Conservation (phyloP, 2,888 invertebrate species). For the Phengaris arion region DNA sequence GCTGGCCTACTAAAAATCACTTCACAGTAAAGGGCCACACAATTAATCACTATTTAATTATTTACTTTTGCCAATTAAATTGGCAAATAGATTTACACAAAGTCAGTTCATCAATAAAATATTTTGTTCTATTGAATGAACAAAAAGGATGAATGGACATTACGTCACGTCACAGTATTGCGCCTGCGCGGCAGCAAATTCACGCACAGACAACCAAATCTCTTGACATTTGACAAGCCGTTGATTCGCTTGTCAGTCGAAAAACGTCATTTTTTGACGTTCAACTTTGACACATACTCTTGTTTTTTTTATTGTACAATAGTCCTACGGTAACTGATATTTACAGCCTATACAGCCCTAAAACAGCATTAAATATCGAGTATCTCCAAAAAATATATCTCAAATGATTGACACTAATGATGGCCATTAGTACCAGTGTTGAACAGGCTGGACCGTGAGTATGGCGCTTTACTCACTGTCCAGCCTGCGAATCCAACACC, state of each 20-base stretch:
- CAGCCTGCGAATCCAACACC: too few relatives aligned
- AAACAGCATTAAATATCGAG: too few relatives aligned
- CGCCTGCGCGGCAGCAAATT: constrained; percentile 66
- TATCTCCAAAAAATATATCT: too few relatives aligned
- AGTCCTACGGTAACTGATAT: too few relatives aligned
- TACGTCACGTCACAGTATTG: constrained; percentile 75
- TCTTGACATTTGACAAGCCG: constrained; percentile 30
- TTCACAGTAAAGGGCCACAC: constrained; percentile 41
- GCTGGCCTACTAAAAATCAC: constrained; percentile 46
- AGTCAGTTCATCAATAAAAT: constrained; percentile 59
- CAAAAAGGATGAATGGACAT: constrained; percentile 78
- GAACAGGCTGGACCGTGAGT: too few relatives aligned
- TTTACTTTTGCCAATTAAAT: constrained; percentile 39
- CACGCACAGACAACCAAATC: constrained; percentile 40
- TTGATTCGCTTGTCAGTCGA: neutral
- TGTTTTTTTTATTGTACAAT: too few relatives aligned
- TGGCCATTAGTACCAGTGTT: too few relatives aligned
- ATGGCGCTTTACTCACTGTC: too few relatives aligned
- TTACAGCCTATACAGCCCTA: too few relatives aligned
- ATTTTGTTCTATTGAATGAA: constrained; percentile 70
- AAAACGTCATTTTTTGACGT: constrained; percentile 4
- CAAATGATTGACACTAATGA: too few relatives aligned
- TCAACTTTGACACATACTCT: neutral
- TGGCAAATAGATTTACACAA: constrained; percentile 48
- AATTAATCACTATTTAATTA: constrained; percentile 37